Conservation (phyloP, 92 coral and sea anemone genomes). For the Meandrina meandrites region DNA sequence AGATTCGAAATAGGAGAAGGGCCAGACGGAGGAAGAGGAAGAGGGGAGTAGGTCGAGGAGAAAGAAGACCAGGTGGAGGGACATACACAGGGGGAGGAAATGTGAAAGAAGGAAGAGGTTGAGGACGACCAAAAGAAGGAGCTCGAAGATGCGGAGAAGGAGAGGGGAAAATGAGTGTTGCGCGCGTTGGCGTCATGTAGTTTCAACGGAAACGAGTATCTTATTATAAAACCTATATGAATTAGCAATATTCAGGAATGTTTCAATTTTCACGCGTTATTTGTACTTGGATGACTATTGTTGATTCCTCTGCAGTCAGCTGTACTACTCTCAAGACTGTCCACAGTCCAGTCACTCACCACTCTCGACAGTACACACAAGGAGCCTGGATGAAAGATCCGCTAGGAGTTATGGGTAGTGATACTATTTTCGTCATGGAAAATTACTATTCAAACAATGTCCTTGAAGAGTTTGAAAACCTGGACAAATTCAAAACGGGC, state of each 20-base stretch:
- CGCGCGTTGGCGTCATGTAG: neutral
- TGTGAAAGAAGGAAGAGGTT: neutral
- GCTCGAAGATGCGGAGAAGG: neutral
- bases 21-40: neutral
- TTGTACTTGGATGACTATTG: neutral
- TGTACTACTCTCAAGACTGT: conserved; percentile 44
- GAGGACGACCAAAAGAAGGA: neutral
- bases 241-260: neutral
- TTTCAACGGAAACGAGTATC: too few species aligned
- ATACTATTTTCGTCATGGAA: conserved; percentile 49
- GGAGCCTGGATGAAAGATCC: conserved; percentile 82
- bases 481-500: conserved; percentile 60
- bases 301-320: conserved; percentile 9
- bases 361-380: neutral
- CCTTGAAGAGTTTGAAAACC: conserved; percentile 39
- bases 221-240: too few species aligned
- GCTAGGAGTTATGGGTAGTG: conserved; percentile 51
- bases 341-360: conserved; percentile 54
- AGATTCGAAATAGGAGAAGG: neutral
- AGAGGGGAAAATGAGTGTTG: neutral
- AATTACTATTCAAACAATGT: neutral
- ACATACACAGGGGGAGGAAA: neutral
- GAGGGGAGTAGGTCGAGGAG: neutral
- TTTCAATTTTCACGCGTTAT: neutral
- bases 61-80: neutral